A percentile compares a stretch with the other conserved stretches of the same genome.
Evolutionary conservation across 2,113 vertebrate species (phyloP).

Genomic region (Brachionichthys hirsutus): DNA sequence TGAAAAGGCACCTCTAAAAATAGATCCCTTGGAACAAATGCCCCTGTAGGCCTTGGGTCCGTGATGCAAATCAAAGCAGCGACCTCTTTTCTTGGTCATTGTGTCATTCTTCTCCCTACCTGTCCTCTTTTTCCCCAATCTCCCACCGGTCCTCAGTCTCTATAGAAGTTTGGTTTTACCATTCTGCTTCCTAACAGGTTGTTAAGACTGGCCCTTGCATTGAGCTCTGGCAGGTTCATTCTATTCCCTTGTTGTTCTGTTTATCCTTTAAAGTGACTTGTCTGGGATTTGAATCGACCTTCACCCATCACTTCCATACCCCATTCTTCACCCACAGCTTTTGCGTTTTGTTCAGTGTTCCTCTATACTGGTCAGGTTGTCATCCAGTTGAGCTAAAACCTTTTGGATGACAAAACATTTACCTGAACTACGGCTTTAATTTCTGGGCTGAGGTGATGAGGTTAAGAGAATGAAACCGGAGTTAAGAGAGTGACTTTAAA

Average conservation of each 20-base stretch:
- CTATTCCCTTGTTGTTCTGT: conserved; percentile 16
- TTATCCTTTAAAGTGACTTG: conserved; percentile 29
- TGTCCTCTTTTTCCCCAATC: conserved; percentile 10
- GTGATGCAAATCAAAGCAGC: conserved; percentile 18
- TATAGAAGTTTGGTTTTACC: conserved; percentile 25
- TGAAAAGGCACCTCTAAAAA: conserved; percentile 47
- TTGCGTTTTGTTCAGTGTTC: not conserved
- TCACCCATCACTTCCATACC: not conserved
- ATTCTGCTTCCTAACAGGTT: conserved; percentile 37
- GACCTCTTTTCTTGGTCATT: conserved; percentile 40
- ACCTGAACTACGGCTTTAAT: conserved; percentile 30
- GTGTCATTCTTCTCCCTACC: not conserved
- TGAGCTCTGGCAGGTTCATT: conserved; percentile 37
- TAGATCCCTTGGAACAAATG: conserved; percentile 26
- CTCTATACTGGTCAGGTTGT: conserved; percentile 6
- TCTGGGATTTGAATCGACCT: conserved; percentile 28
- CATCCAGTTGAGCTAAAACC: not conserved
- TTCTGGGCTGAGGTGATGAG: conserved; percentile 40
- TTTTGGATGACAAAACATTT: not conserved
- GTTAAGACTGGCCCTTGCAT: conserved; percentile 34
- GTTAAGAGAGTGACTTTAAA: conserved; percentile 17
- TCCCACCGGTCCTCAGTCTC: conserved; percentile 3
- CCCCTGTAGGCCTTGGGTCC: conserved; percentile 13
- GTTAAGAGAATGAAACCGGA: conserved; percentile 39
- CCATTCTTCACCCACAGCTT: not conserved